Percentiles rank a stretch among this genome's conserved stretches.
phyloP scores from a whole-genome alignment of 2,113 vertebrate species.

The Redunca redunca region DNA sequence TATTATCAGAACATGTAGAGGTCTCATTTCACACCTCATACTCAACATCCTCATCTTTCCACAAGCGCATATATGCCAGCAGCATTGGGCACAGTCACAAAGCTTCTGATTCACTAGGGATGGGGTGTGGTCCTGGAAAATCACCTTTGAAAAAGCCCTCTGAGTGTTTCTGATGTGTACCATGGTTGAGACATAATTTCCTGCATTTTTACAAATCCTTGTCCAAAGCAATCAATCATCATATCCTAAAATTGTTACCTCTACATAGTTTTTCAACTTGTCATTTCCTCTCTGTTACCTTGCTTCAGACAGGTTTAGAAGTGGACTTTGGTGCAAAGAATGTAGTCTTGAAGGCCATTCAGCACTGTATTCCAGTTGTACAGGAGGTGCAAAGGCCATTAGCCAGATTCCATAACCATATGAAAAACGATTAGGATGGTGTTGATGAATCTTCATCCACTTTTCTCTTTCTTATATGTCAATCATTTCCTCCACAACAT shows the following conservation, averaged over 20 bases:
- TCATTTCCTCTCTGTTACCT: not conserved
- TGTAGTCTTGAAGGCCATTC: not conserved
- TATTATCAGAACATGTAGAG: not conserved
- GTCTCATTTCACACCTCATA: not conserved
- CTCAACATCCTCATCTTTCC: not conserved
- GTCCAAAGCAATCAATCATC: slow-evolving; percentile 46
- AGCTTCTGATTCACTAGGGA: slow-evolving; percentile 10
- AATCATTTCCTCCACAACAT: not conserved
- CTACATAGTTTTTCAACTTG: not conserved
- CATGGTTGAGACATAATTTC: slow-evolving; percentile 32
- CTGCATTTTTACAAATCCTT: slow-evolving; percentile 21
- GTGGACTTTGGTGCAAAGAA: not conserved
- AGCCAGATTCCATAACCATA: not conserved
- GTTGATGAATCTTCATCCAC: not conserved
- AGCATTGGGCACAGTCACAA: not conserved
- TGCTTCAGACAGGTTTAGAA: not conserved
- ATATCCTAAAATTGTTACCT: slow-evolving; percentile 33
- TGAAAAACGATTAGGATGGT: not conserved
- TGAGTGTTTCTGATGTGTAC: not conserved
- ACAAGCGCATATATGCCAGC: not conserved
- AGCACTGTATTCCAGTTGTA: not conserved
- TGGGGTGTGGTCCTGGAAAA: not conserved
- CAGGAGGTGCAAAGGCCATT: not conserved
- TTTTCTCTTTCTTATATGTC: not conserved
- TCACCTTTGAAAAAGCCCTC: not conserved